Evolutionary conservation across 2,797 vertebrate genomes (phyloP).

Genomic region (Loriculus beryllinus): DNA sequence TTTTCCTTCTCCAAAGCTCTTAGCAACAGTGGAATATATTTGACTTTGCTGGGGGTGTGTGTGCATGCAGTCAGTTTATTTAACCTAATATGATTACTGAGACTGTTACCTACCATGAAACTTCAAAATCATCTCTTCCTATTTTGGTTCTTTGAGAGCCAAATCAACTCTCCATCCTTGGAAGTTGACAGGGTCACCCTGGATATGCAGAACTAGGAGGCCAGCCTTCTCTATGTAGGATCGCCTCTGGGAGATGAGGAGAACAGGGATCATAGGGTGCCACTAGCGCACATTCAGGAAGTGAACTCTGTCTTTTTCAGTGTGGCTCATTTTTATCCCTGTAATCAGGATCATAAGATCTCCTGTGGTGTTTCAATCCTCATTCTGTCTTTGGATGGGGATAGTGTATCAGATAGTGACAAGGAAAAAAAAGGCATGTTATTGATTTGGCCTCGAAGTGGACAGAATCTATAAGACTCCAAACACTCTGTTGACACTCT

Average conservation of each 20-base stretch:
- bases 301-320: not conserved
- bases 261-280: not conserved
- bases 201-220: not conserved
- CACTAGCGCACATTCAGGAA: not conserved
- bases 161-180: not conserved
- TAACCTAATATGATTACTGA: not conserved
- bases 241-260: not conserved
- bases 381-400: not conserved
- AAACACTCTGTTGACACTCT: not conserved
- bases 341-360: not conserved
- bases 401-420: not conserved
- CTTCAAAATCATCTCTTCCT: not conserved
- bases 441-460: not conserved
- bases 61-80: not conserved
- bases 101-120: not conserved
- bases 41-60: not conserved
- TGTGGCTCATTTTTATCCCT: not conserved
- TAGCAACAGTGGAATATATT: conserved; percentile 58
- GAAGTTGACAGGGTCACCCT: not conserved
- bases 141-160: not conserved
- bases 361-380: not conserved
- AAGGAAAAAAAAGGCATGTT: not conserved
- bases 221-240: not conserved
- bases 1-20: conserved; percentile 53
- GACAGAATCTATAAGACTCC: not conserved